Base-by-base conservation (phyloP, 2,113 vertebrate genomes). In the Grallaria varia region DNA sequence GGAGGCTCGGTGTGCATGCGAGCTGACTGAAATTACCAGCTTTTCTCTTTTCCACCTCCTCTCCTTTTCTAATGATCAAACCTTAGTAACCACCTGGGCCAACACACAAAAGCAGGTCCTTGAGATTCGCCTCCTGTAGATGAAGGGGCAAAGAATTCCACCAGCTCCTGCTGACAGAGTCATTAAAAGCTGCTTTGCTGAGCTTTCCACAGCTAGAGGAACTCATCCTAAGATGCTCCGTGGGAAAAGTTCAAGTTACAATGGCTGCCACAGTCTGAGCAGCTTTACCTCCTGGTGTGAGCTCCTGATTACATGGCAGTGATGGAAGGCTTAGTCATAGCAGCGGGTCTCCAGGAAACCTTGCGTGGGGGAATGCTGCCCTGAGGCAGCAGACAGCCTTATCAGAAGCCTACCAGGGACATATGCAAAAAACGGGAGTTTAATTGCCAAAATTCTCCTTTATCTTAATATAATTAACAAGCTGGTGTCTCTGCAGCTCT, bases 391-490 rank as follows among this genome's bases (percentile, higher is more conserved):
- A 95, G 93, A 37, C 87, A 82, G 45, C 0, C 2, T 74, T 96
- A 95, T 87, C 76, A 88, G 93, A 94, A 89, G 56, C 82, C 90
- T 95, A 63, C 59, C 63, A 62, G 87, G 94, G 78, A 82, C 28
- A 8, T 35, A 44, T 1, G 58, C 56, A 82, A 86, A 86, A 92
- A 90, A 56, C 12, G 6, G 20, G n/a, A 89, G 59, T 78, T 92
- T 93, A 93, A 90, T 88, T 95, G 83, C 76, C 86, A 90, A 25
- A 89, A 93, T 96, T 92, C 30, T 58, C 50, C 85, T 95, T 97
- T 96, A 92, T 95, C 90, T 93, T 90, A 23, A 14, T 35, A 67
- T 90, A 92, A 96, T 94, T 96, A 96, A 83, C 78, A 90, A 87
- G 45, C 89, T 80, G 75, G 55, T 88, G 73, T 56, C 63, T 94